phyloP scores from a whole-genome alignment of 2,888 invertebrate species.

The Drosophila dives region DNA sequence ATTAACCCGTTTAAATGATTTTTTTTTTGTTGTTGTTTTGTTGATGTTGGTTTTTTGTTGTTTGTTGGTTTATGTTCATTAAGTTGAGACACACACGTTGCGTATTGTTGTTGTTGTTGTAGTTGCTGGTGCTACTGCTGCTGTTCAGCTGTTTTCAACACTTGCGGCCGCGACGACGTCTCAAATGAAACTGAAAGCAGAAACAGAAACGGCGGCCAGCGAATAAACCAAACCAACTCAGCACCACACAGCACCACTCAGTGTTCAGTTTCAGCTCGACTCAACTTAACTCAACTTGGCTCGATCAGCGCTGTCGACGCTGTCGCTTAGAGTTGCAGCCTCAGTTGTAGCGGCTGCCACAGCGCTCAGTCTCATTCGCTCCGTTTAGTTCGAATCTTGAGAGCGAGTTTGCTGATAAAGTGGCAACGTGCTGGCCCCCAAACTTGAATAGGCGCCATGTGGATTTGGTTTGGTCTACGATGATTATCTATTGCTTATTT shows the following conservation, averaged over 20 bases:
- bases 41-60: constrained; percentile 16
- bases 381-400: constrained; percentile 64
- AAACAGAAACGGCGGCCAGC: constrained; percentile 63
- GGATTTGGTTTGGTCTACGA: not conserved
- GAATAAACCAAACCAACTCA: constrained; percentile 47
- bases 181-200: constrained; percentile 85
- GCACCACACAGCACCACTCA: constrained; percentile 38
- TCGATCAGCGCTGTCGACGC: constrained; percentile 28
- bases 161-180: constrained; percentile 81
- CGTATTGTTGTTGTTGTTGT: constrained; percentile 29
- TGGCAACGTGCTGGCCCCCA: constrained; percentile 73
- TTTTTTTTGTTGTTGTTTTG: constrained; percentile 22
- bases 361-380: constrained; percentile 27
- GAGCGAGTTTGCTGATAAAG: constrained; percentile 74
- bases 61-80: constrained; percentile 34
- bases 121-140: constrained; percentile 19
- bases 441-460: constrained; percentile 49
- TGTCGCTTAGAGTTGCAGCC: constrained; percentile 18
- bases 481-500: constrained; percentile 23
- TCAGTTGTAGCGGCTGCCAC: constrained; percentile 17
- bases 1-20: constrained; percentile 75
- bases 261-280: constrained; percentile 28
- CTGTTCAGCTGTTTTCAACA: constrained; percentile 49
- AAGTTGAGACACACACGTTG: constrained; percentile 51
- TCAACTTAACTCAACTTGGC: constrained; percentile 31